Conservation (phyloP, 2,113 vertebrate species). For the Brevimyrus niger region DNA sequence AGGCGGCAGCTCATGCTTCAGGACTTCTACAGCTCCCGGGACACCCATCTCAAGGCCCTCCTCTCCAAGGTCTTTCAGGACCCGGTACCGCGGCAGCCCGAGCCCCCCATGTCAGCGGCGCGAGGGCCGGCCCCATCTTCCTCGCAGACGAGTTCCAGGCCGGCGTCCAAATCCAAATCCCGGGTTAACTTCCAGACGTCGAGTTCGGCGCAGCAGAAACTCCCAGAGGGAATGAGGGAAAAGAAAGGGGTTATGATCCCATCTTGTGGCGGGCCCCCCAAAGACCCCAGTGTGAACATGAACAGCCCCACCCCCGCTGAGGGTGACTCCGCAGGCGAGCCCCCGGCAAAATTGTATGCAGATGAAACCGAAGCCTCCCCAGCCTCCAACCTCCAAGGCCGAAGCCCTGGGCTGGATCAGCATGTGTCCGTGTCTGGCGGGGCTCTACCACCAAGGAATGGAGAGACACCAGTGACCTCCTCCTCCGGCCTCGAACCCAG, state of each 20-base stretch:
- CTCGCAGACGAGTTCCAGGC: not conserved
- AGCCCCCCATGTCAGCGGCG: not conserved
- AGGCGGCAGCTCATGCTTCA: conserved; percentile 67
- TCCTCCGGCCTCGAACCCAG: not conserved
- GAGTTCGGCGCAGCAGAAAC: not conserved
- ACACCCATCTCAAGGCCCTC: conserved; percentile 58
- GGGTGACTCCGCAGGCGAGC: not conserved
- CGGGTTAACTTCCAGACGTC: not conserved
- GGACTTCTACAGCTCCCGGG: conserved; percentile 66
- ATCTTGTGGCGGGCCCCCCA: not conserved
- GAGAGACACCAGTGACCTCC: not conserved
- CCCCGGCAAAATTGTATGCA: not conserved
- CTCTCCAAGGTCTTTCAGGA: conserved; percentile 50
- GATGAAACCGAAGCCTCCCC: not conserved
- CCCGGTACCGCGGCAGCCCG: not conserved
- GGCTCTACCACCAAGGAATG: conserved; percentile 18
- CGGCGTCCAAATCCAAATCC: not conserved
- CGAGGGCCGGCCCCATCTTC: not conserved
- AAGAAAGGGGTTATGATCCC: not conserved
- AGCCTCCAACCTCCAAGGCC: not conserved
- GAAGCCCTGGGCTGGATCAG: not conserved
- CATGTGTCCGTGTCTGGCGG: not conserved
- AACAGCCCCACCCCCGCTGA: not conserved
- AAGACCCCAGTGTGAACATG: not conserved
- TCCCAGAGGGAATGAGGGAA: not conserved